Conservation (phyloP, 1,140 invertebrate species). For the Drosophila bocqueti region DNA sequence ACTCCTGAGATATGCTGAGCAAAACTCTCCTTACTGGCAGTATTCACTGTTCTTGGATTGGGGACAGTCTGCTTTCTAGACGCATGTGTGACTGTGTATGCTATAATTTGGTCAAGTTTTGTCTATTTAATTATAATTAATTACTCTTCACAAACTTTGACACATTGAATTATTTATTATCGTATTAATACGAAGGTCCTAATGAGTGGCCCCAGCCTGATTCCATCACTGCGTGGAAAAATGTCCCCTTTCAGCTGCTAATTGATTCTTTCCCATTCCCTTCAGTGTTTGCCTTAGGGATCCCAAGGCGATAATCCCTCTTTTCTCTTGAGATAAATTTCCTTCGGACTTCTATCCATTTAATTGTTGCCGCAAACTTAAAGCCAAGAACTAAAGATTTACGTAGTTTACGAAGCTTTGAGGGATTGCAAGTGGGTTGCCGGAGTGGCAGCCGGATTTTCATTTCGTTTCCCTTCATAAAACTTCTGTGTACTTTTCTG, state of each 20-base stretch:
- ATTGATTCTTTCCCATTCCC: constrained; percentile 23
- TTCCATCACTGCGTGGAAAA: constrained; percentile 32
- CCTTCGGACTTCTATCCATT: constrained; percentile 34
- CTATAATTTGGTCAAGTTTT: constrained; percentile 33
- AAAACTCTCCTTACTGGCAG: not conserved
- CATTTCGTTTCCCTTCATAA: constrained; percentile 75
- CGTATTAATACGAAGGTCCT: constrained; percentile 1
- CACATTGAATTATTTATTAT: constrained; percentile 74
- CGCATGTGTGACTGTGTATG: not conserved
- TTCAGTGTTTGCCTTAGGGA: constrained; percentile 16
- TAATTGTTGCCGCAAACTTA: constrained; percentile 72
- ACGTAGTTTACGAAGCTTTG: constrained; percentile 44
- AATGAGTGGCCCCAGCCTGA: constrained; percentile 32
- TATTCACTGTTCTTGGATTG: constrained; percentile 18
- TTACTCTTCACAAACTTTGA: constrained; percentile 76
- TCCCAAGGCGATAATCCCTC: constrained; percentile 24
- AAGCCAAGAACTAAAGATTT: constrained; percentile 55
- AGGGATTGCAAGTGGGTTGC: constrained; percentile 13
- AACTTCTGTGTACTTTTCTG: constrained; percentile 74
- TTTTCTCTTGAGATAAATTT: constrained; percentile 19
- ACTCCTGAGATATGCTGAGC: not conserved
- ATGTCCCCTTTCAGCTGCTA: constrained; percentile 18
- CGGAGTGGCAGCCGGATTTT: constrained; percentile 49
- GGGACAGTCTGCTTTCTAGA: not conserved
- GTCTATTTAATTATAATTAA: constrained; percentile 76